Percentiles rank a stretch among this genome's conserved stretches.
Evolutionary conservation across 2,797 vertebrate species (phyloP).

Genomic region (Bryconaethiops microstoma): DNA sequence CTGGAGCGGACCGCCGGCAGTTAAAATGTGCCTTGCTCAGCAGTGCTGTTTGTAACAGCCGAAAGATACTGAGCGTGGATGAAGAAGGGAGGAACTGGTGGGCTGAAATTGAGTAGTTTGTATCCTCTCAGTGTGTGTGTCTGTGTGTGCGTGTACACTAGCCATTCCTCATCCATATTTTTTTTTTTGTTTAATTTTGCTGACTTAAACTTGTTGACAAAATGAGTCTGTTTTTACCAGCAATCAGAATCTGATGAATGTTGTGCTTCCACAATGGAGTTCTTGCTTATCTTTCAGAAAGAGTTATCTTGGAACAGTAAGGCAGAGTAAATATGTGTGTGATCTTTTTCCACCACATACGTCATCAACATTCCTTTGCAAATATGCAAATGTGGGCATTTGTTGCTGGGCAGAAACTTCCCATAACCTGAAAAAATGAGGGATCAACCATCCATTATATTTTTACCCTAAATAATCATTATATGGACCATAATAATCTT

Average conservation of each 20-base stretch:
- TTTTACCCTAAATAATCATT: slow-evolving; percentile 3
- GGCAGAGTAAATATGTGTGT: too few species aligned
- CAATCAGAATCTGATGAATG: slow-evolving; percentile 21
- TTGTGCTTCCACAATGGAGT: neutral
- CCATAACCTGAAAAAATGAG: neutral
- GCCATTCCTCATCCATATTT: neutral
- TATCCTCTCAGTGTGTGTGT: neutral
- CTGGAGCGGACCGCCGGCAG: slow-evolving; percentile 34
- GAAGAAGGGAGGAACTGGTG: neutral
- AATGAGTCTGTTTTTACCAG: slow-evolving; percentile 12
- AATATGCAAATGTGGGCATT: neutral
- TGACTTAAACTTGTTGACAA: slow-evolving; percentile 13
- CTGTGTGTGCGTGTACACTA: neutral
- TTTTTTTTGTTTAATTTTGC: slow-evolving; percentile 1
- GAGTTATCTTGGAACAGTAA: neutral
- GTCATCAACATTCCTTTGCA: neutral
- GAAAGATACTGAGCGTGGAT: slow-evolving; percentile 25
- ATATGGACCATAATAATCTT: slow-evolving; percentile 1
- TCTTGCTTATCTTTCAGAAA: slow-evolving; percentile 13
- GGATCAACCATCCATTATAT: neutral
- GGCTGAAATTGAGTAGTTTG: slow-evolving; percentile 36
- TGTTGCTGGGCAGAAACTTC: neutral
- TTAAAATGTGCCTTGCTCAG: slow-evolving; percentile 54
- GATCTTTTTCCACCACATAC: too few species aligned
- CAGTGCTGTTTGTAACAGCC: slow-evolving; percentile 43